Evolutionary conservation across 2,113 vertebrate species (phyloP).

Genomic region (Felis chaus): DNA sequence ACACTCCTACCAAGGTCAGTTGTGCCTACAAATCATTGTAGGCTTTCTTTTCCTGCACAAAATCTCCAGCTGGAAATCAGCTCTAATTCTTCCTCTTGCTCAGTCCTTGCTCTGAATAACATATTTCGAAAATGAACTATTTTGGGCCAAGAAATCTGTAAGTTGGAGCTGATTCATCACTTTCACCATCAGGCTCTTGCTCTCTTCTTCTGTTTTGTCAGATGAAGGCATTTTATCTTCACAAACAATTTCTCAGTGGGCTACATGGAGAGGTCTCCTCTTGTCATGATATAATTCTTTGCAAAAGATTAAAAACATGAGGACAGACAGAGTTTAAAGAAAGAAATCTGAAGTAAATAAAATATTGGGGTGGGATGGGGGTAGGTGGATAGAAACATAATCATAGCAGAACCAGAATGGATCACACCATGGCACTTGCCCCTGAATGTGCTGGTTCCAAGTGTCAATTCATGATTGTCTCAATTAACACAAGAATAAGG

Average conservation of each 20-base stretch:
- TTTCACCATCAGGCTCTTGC: constrained; percentile 50
- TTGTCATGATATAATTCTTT: constrained; percentile 17
- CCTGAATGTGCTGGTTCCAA: neutral
- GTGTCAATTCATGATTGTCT: neutral
- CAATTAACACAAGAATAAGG: neutral
- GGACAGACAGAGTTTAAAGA: neutral
- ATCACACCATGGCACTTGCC: neutral
- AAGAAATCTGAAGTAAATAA: constrained; percentile 32
- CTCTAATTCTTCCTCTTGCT: constrained; percentile 67
- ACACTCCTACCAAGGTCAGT: constrained; percentile 68
- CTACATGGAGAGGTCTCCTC: neutral
- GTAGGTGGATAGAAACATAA: neutral
- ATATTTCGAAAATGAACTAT: constrained; percentile 71
- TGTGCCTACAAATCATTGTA: constrained; percentile 65
- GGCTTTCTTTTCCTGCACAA: constrained; percentile 61
- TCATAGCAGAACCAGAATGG: neutral
- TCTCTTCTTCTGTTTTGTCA: constrained; percentile 52
- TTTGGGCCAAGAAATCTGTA: constrained; percentile 73
- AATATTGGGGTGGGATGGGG: neutral
- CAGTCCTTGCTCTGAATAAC: constrained; percentile 65
- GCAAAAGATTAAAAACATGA: constrained; percentile 29
- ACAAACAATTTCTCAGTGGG: constrained; percentile 25
- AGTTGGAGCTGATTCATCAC: constrained; percentile 72
- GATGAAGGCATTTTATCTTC: constrained; percentile 34
- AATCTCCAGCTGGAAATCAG: constrained; percentile 70